Base-by-base conservation (phyloP, 35 echinoderm and acorn worm genomes). In the Amphiura filiformis region DNA sequence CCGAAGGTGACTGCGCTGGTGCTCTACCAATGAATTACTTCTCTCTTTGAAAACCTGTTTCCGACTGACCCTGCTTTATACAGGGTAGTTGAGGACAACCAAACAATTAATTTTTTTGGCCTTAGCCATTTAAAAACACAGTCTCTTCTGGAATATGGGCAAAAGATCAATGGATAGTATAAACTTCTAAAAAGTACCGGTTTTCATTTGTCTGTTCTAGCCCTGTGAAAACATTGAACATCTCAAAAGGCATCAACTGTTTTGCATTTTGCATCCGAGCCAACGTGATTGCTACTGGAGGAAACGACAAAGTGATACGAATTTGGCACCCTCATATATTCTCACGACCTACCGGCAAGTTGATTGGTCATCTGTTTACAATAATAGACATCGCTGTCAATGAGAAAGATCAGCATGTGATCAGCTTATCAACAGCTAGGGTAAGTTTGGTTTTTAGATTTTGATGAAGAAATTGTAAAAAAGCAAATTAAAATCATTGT, bases 261-360 rank as follows among this genome's bases (percentile, higher is more conserved):
- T 99, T 99, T 88, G 96, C 92, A 1, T 92, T 95, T 56, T 99
- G 96, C 81, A 75, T 93, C 44, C 77, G 90, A 44, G 96, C 96
- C 65, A 99, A 99, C 39, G 76, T 99, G 80, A 94, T 99, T 22
- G 93, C 96, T 38, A 99, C 96, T 12, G 96, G 96, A 26, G 92
- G 96, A 80, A 94, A 94, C 26, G 96, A 99, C 32, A 99, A 99
- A 76, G 70, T 99, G 30, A 85, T 99, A 34, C 89, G 96, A 1
- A 95, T 99, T 38, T 99, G 96, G 96, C 96, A 99, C 47, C 96
- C 96, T 33, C 96, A 99, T 57, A 99, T 99, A 36, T 99, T 99
- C 84, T 92, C 93, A 22, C 82, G 93, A 93, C 96, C 96, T 12
- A 99, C 96, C 0, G 96, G 96, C 32, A 99, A 95, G 79, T 88